Base-by-base conservation (phyloP, 2,113 vertebrate genomes). In the Elaphurus davidianus region DNA sequence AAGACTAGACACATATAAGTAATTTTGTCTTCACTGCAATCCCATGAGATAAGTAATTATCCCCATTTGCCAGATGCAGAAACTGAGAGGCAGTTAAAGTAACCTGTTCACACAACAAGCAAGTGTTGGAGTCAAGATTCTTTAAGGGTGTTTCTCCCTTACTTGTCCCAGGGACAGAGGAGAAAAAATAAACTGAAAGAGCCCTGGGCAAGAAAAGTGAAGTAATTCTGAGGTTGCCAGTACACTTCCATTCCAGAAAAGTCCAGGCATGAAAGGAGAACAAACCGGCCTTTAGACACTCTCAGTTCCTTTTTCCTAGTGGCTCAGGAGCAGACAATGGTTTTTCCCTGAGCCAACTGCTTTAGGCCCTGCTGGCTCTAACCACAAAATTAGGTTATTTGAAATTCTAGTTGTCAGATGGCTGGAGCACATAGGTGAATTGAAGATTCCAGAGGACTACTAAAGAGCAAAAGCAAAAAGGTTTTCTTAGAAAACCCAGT, bases 181-280 rank as follows among this genome's bases (percentile, higher is more conserved):
- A 93, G 60, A 45, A 59, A 87, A 92, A 85, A 52, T 36, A 71
- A 85, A 91, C 17, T n/a, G 33, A 84, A 91, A 71, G 28, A 21
- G 25, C 45, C n/a, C 30, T 33, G 62, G 52, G 33, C 59, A 96
- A 67, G 60, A 92, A 85, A 88, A 28, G 45, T 96, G 59, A 96
- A 87, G 47, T 87, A 74, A 96, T 84, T 81, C 76, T 83, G 71
- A 95, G 54, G 67, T 85, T 85, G 40, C 67, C 60, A 43, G 64
- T 40, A 40, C 21, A 74, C 47, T 95, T 97, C 36, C n/a, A 67
- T 88, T 97, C 30, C 55, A 90, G 96, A 97, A 82, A 85, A 86
- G 54, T 91, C 60, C 82, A 88, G 94, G 85, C 76, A 71, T 30
- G 36, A 83, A 96, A 91, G 91, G 36, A 94, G 88, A 97, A 92